These are phyloP conservation scores for Eudyptes chrysolophus DNA, from an alignment of 2,113 vertebrate genomes.

Conservation along the genomic window DNA sequence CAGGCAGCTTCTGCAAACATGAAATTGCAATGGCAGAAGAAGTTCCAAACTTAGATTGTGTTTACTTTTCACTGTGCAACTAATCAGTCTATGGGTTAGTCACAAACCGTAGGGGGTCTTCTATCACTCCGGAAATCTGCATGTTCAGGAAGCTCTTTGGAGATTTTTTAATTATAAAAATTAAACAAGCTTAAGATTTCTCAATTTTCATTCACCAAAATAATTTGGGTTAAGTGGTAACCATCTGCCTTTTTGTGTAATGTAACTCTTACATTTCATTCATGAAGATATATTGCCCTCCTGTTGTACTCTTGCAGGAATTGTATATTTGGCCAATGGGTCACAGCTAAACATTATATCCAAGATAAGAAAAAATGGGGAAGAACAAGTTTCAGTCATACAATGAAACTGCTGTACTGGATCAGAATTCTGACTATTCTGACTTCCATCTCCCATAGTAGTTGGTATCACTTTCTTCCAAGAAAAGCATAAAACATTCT, in stretches of 20 bases:
- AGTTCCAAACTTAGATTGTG: conserved; percentile 7
- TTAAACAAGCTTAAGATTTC: background rate
- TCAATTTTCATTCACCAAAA: background rate
- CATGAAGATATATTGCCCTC: background rate
- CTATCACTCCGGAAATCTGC: background rate
- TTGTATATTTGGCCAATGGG: background rate
- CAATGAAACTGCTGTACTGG: background rate
- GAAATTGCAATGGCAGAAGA: background rate
- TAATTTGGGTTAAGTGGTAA: background rate
- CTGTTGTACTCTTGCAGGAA: background rate
- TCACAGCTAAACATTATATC: background rate
- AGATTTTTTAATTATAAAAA: background rate
- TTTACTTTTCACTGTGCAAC: conserved; percentile 52
- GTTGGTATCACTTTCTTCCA: background rate
- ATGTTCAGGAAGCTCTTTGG: background rate
- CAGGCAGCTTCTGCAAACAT: conserved; percentile 63
- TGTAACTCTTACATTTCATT: background rate
- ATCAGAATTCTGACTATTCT: background rate
- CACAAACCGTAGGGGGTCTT: background rate
- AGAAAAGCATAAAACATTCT: background rate
- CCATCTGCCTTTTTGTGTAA: background rate
- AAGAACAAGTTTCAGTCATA: background rate
- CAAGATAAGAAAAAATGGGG: background rate
- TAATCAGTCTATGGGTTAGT: conserved; percentile 34
- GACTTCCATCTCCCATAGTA: background rate